Conservation (phyloP, 2,797 vertebrate species). For the Onychomys arenicola region DNA sequence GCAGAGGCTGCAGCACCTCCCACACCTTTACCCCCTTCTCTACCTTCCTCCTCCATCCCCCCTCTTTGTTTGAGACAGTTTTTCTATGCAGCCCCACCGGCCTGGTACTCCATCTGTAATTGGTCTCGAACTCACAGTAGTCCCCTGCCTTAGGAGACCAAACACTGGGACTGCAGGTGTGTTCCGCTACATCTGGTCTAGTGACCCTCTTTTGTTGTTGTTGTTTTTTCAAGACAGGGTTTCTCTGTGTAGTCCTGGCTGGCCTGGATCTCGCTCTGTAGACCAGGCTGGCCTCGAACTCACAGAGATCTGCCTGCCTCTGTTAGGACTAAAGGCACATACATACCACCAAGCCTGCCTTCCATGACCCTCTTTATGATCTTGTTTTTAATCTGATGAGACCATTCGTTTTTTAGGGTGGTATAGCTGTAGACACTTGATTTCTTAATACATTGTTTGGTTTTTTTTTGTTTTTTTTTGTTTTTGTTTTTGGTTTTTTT, state of each 20-base stretch:
- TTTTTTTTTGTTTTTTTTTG: no score
- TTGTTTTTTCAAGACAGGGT: background rate
- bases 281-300: background rate
- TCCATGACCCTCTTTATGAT: background rate
- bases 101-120: no score
- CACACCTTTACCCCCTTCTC: background rate
- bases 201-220: background rate
- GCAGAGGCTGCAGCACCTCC: rapidly evolving
- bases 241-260: background rate
- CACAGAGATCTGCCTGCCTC: background rate
- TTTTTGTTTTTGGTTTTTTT: no score
- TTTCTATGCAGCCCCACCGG: background rate
- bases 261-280: background rate
- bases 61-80: background rate
- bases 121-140: background rate
- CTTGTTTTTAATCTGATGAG: background rate
- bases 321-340: background rate
- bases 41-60: no score
- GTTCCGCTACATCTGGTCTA: background rate
- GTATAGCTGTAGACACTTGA: background rate
- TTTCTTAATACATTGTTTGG: background rate
- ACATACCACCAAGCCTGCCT: background rate
- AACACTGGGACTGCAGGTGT: background rate
- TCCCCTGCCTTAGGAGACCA: background rate
- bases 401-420: background rate